These are phyloP conservation scores for Drosophila suboccidentalis DNA, from an alignment of 2,888 invertebrate species.

Conservation along the genomic window DNA sequence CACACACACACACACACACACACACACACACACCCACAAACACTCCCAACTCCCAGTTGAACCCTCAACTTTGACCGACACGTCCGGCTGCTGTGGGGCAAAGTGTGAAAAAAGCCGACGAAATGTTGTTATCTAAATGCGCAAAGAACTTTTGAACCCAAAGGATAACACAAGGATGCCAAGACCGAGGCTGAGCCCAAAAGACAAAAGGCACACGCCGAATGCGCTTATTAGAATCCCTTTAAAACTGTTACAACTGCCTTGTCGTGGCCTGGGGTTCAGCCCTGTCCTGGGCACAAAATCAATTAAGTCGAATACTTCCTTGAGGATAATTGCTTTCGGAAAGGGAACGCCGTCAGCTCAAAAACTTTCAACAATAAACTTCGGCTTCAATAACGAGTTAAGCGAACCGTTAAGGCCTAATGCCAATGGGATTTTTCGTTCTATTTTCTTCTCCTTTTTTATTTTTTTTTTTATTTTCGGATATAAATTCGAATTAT, in stretches of 20 bases:
- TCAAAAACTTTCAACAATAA: conserved; percentile 72
- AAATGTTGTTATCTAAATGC: conserved; percentile 75
- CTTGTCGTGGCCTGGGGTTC: background rate
- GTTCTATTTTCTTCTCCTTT: conserved; percentile 12
- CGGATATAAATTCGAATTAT: conserved; percentile 57
- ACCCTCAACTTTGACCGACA: conserved; percentile 59
- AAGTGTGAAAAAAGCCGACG: conserved; percentile 76
- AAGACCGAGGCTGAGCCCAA: conserved; percentile 26
- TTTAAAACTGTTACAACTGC: conserved; percentile 71
- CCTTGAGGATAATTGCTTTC: conserved; percentile 78
- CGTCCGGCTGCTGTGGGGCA: conserved; percentile 38
- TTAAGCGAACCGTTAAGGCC: conserved; percentile 77
- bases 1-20: conserved; percentile 27
- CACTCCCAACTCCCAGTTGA: conserved; percentile 40
- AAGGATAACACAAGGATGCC: conserved; percentile 56
- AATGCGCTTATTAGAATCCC: conserved; percentile 78
- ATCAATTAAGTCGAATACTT: conserved; percentile 80
- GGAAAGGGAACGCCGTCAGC: conserved; percentile 63
- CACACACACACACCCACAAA: conserved; percentile 21
- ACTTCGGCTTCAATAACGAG: conserved; percentile 76
- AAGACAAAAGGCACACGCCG: conserved; percentile 59
- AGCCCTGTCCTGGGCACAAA: conserved; percentile 47
- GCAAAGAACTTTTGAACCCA: conserved; percentile 67
- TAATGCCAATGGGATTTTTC: conserved; percentile 68
- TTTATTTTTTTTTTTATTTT: conserved; percentile 1